These are phyloP conservation scores for Drosophila rufa DNA, from an alignment of 1,140 invertebrate species.

Conservation along the genomic window DNA sequence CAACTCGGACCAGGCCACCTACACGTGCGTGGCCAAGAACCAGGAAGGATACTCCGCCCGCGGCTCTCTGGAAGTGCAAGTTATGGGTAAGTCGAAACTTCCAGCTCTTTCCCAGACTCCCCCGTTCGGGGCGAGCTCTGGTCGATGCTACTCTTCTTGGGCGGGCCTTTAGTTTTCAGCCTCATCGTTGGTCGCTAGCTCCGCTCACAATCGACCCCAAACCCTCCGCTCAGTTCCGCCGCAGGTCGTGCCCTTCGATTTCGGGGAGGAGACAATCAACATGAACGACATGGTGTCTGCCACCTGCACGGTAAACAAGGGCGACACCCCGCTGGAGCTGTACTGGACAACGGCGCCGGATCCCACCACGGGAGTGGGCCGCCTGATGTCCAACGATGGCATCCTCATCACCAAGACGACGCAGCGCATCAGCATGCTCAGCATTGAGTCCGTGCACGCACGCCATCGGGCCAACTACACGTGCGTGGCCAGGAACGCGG, in stretches of 20 bases:
- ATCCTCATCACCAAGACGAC: conserved; percentile 88
- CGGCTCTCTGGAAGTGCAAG: conserved; percentile 95
- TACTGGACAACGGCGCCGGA: conserved; percentile 87
- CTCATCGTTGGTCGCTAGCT: conserved; percentile 62
- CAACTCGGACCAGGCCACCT: conserved; percentile 95
- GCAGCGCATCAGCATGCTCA: conserved; percentile 89
- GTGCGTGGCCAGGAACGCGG: conserved; percentile 91
- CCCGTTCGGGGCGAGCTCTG: conserved; percentile 22
- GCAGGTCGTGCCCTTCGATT: conserved; percentile 90
- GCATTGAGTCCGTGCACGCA: conserved; percentile 88
- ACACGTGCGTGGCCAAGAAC: conserved; percentile 97
- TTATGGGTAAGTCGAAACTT: conserved; percentile 93
- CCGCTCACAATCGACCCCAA: conserved; percentile 15
- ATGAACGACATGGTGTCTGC: conserved; percentile 90
- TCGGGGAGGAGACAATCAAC: conserved; percentile 90
- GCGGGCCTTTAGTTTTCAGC: conserved; percentile 57
- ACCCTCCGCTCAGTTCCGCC: conserved; percentile 87
- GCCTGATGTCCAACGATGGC: conserved; percentile 82
- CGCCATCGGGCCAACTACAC: conserved; percentile 90
- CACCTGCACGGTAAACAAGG: conserved; percentile 93
- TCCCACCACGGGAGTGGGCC: conserved; percentile 67
- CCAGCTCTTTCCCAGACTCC: conserved; percentile 19
- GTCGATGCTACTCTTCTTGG: conserved; percentile 31
- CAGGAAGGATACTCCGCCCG: conserved; percentile 94
- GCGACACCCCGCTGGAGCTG: conserved; percentile 92